Conservation (phyloP, 2,113 vertebrate species). For the Amphiprion ocellaris region DNA sequence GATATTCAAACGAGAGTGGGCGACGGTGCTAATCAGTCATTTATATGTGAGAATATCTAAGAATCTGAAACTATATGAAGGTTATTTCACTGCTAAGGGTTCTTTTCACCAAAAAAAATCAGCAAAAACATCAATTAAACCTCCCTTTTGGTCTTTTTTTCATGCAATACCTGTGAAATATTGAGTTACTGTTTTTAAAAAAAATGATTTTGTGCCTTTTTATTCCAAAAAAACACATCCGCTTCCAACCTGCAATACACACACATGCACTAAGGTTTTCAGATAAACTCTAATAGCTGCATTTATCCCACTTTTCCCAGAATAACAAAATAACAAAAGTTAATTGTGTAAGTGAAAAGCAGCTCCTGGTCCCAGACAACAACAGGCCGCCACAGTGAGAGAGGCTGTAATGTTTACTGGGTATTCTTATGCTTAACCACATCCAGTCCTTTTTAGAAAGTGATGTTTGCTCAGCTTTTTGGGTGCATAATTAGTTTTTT, state of each 20-base stretch:
- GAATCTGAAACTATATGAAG: background rate
- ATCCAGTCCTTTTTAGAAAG: slow-evolving; percentile 44
- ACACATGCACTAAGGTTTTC: slow-evolving; percentile 1
- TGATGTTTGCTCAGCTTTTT: slow-evolving; percentile 78
- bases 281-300: background rate
- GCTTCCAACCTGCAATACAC: slow-evolving; percentile 6
- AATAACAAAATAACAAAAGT: slow-evolving; percentile 68
- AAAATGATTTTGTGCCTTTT: background rate
- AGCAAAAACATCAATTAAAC: background rate
- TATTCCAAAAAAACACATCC: background rate
- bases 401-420: slow-evolving; percentile 67
- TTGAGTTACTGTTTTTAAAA: background rate
- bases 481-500: slow-evolving; percentile 70
- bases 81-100: background rate
- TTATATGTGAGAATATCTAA: background rate
- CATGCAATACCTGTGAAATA: background rate
- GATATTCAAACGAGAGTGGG: background rate
- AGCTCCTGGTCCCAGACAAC: slow-evolving; percentile 45
- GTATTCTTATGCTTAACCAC: slow-evolving; percentile 74
- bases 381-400: slow-evolving; percentile 35
- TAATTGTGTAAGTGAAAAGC: slow-evolving; percentile 51
- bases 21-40: background rate
- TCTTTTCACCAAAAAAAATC: background rate
- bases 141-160: background rate
- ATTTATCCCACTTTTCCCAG: slow-evolving; percentile 25